A percentile compares a stretch with the other conserved stretches of the same genome.
Conservation (phyloP, 2,888 invertebrate genomes). For the Hemistola chrysoprasaria region DNA sequence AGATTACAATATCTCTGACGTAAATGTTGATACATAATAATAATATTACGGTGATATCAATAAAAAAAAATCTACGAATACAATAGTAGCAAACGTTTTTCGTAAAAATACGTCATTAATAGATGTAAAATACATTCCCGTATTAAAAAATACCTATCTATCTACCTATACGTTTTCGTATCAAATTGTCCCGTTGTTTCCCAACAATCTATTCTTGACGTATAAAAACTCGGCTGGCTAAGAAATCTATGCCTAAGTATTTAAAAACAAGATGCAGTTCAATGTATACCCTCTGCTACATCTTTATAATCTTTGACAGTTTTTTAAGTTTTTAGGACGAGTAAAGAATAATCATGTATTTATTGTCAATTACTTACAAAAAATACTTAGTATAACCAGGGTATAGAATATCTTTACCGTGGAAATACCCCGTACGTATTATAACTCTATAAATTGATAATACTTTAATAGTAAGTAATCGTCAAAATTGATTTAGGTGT, state of each 20-base stretch:
- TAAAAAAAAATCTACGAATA: conserved; percentile 33
- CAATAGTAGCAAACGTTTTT: conserved; percentile 50
- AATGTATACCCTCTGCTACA: conserved; percentile 1
- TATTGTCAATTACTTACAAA: too few species aligned
- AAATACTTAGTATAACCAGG: too few species aligned
- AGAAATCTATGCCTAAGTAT: conserved; percentile 43
- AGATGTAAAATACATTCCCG: conserved; percentile 70
- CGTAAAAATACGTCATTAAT: conserved; percentile 42
- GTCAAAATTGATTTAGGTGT: too few species aligned
- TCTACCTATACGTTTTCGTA: conserved; percentile 77
- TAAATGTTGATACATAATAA: conserved; percentile 10
- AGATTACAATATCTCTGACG: conserved; percentile 34
- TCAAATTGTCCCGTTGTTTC: conserved; percentile 64
- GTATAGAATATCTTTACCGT: too few species aligned
- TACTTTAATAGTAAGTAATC: too few species aligned
- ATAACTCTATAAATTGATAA: too few species aligned
- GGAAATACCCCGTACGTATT: too few species aligned
- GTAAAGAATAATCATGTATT: too few species aligned
- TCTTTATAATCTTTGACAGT: conserved; percentile 21
- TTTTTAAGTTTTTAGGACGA: conserved; percentile 5
- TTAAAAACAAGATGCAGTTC: conserved; percentile 46
- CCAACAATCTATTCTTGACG: conserved; percentile 46
- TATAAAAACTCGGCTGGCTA: conserved; percentile 50
- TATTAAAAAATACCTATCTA: conserved; percentile 81
- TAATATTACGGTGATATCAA: conserved; percentile 27